A percentile compares a stretch with the other conserved stretches of the same genome.
Evolutionary conservation across 2,113 vertebrate species (phyloP).

Genomic region (Trematocara zebra): DNA sequence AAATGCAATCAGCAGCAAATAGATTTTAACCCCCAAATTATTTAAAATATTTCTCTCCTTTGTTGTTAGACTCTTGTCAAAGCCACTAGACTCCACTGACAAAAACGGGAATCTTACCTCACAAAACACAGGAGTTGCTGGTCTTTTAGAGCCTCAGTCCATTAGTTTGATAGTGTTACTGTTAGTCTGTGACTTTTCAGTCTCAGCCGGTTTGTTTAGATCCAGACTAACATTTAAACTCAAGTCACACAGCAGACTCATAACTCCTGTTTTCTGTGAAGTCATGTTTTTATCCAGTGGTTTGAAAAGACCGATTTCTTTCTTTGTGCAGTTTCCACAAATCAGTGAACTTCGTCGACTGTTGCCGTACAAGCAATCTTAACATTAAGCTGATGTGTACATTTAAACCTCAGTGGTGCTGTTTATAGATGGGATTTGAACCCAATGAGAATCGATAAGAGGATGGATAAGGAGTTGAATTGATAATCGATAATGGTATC

Average conservation of each 20-base stretch:
- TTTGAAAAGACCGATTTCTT: neutral
- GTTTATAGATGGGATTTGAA: neutral
- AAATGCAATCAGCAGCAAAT: neutral
- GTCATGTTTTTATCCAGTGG: rapidly evolving
- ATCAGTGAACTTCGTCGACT: neutral
- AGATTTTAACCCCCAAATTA: neutral
- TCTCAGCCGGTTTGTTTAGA: neutral
- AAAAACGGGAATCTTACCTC: neutral
- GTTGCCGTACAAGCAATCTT: rapidly evolving
- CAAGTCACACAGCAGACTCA: neutral
- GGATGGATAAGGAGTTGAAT: rapidly evolving
- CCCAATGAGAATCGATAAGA: rapidly evolving
- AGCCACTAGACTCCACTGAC: neutral
- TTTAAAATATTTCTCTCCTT: neutral
- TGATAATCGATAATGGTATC: rapidly evolving
- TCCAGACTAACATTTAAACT: neutral
- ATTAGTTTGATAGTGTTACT: neutral
- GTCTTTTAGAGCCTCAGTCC: neutral
- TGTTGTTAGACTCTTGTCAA: neutral
- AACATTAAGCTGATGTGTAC: neutral
- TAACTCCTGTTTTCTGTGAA: neutral
- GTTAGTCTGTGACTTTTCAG: neutral
- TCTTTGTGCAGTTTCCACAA: neutral
- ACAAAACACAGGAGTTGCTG: neutral
- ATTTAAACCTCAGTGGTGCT: neutral